A percentile compares a stretch with the other conserved stretches of the same genome.
Conservation (phyloP, 2,888 invertebrate genomes). For the Tillus elongatus region DNA sequence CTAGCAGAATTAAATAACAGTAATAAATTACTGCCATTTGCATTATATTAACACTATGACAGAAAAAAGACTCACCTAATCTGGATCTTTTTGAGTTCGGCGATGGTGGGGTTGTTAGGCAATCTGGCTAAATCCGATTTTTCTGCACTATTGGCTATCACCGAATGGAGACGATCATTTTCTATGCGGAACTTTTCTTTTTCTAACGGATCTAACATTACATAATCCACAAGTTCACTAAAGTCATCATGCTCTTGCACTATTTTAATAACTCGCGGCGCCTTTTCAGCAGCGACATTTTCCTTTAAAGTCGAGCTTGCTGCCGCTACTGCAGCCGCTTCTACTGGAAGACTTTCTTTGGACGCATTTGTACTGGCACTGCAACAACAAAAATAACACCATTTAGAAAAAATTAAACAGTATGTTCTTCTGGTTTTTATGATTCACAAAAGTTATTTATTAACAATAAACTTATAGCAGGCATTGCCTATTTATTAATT, state of each 20-base stretch:
- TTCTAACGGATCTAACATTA: conserved; percentile 46
- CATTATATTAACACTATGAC: too few relatives aligned
- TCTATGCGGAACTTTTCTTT: conserved; percentile 43
- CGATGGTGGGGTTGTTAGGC: conserved; percentile 62
- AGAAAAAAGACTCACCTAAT: conserved; percentile 43
- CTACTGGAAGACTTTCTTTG: conserved; percentile 36
- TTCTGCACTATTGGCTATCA: conserved; percentile 35
- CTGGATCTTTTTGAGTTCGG: conserved; percentile 52
- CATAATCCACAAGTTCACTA: conserved; percentile 49
- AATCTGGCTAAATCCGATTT: conserved; percentile 47
- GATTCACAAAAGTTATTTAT: too few relatives aligned
- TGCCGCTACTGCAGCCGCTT: too few relatives aligned
- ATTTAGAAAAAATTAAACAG: too few relatives aligned
- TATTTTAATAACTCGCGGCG: too few relatives aligned
- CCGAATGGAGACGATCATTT: conserved; percentile 39
- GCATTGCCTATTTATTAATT: too few relatives aligned
- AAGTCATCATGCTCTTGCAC: conserved; percentile 53
- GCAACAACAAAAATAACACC: conserved; percentile 26
- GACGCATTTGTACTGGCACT: conserved; percentile 38
- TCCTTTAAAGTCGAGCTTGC: too few relatives aligned
- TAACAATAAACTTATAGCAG: too few relatives aligned
- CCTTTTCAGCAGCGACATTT: too few relatives aligned
- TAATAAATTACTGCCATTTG: too few relatives aligned
- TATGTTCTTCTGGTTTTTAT: too few relatives aligned
- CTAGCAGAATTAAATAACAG: too few relatives aligned